A percentile compares a stretch with the other conserved stretches of the same genome.
These are phyloP conservation scores for Kryphioiulus occultus DNA, from an alignment of 2,888 invertebrate species.

Conservation along the genomic window DNA sequence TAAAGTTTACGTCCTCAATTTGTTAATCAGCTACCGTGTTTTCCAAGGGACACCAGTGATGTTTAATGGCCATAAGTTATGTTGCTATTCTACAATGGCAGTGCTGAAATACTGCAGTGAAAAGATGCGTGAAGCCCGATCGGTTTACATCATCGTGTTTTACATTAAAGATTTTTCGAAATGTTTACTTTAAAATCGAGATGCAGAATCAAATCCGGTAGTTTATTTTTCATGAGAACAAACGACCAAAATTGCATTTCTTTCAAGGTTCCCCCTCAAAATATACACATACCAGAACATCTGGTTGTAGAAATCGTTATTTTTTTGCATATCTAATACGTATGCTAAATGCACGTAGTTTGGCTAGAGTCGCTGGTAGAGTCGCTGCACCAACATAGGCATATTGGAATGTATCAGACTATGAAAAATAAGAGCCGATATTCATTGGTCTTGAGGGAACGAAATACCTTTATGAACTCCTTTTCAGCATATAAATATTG, in stretches of 20 bases:
- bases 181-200: neutral
- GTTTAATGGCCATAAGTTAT: neutral
- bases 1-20: conserved; percentile 3
- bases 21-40: neutral
- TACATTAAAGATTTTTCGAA: conserved; percentile 1
- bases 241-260: neutral
- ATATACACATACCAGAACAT: neutral
- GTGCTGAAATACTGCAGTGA: neutral
- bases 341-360: neutral
- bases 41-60: neutral
- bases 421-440: neutral
- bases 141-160: neutral
- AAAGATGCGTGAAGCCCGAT: neutral
- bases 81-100: neutral
- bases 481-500: neutral
- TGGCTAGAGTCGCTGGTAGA: neutral
- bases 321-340: neutral
- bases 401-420: neutral
- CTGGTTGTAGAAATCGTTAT: neutral
- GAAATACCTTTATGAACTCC: neutral
- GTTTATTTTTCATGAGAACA: neutral
- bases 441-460: neutral
- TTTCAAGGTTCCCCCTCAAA: too few species aligned
- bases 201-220: neutral
- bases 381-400: neutral